Conservation (phyloP, 1,140 invertebrate species). For the Belonocnema kinseyi region DNA sequence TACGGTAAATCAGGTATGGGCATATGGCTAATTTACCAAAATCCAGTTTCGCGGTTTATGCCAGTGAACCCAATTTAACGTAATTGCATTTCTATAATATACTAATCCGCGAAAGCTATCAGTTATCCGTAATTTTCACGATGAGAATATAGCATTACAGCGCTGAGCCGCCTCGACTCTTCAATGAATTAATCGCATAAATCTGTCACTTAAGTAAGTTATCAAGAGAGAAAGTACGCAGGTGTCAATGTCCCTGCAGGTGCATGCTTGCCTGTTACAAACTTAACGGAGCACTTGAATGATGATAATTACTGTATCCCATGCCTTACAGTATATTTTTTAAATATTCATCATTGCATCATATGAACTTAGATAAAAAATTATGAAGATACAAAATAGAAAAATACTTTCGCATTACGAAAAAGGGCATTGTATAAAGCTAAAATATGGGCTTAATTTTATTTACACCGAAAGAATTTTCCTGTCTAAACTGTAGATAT, state of each 20-base stretch:
- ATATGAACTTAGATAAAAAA: no score
- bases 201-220: neutral
- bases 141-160: neutral
- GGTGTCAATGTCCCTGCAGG: neutral
- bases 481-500: neutral
- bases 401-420: no score
- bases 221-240: neutral
- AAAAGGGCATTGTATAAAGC: no score
- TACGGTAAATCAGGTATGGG: neutral
- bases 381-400: no score
- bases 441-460: neutral
- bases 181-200: constrained; percentile 7
- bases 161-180: neutral
- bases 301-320: neutral
- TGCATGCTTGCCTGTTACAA: neutral
- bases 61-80: neutral
- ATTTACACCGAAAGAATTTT: neutral
- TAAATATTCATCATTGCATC: no score
- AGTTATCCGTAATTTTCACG: constrained; percentile 24
- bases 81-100: constrained; percentile 26
- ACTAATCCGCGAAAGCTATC: constrained; percentile 4
- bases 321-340: no score
- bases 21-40: constrained; percentile 9
- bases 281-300: neutral
- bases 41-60: constrained; percentile 5